Base-by-base conservation (phyloP, 2,113 vertebrate species). In the Tinamus guttatus region DNA sequence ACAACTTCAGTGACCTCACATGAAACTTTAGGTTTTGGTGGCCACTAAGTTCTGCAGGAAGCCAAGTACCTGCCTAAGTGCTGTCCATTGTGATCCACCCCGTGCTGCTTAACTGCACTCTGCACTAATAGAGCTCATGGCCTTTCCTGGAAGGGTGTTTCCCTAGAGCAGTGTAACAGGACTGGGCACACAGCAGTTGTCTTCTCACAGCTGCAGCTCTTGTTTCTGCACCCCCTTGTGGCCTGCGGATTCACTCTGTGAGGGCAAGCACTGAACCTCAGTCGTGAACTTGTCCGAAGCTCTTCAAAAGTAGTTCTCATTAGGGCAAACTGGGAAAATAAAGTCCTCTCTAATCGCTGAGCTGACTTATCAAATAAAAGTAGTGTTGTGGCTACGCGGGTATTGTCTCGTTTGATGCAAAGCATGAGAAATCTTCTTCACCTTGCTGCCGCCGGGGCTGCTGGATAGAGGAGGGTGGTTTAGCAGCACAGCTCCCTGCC, bases 381-480 rank as follows among this genome's bases (percentile, higher is more conserved):
- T 81, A 76, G 1, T 89, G 59, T 58, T 90, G 41, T 30, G 83
- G 62, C 78, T 95, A 81, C 56, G 51, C 62, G 56, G 19, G 10
- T 56, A 28, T 38, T 89, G 58, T 87, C 25, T 62, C 69, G 63
- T 86, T 91, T 80, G 90, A 74, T 88, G 85, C 27, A 47, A 90
- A 90, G 78, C 90, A 69, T 82, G 81, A 80, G 49, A 63, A 74
- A 49, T 40, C n/a, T 80, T n/a, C 68, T 90, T 85, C 91, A 43
- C 75, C 38, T 93, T 85, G 79, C 65, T 79, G 85, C 88, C 82
- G 82, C 24, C 0, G 2, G 62, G 58, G 12, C 21, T 88, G 79
- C 28, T 85, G 90, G 36, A 36, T 74, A 52, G 82, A 56, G 73
- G 43, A 76, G 47, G 43, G 27, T 74, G 77, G 83, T 87, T 58